These are phyloP conservation scores for Picathartes gymnocephalus DNA, from an alignment of 2,113 vertebrate species.

Conservation along the genomic window DNA sequence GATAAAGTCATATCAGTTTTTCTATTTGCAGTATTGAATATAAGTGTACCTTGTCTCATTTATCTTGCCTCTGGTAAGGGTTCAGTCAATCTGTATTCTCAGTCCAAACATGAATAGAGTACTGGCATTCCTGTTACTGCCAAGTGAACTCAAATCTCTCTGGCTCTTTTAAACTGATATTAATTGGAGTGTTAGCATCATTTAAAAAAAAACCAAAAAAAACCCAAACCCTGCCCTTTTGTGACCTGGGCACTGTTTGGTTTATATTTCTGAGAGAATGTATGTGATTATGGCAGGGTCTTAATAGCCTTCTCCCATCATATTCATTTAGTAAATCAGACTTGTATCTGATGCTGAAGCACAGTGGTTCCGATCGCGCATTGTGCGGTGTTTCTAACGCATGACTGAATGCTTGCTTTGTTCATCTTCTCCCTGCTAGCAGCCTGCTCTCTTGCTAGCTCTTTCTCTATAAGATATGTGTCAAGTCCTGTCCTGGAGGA, in stretches of 20 bases:
- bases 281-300: neutral
- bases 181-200: neutral
- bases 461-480: slow-evolving; percentile 32
- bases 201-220: neutral
- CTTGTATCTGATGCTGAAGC: neutral
- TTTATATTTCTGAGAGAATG: neutral
- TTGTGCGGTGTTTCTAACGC: slow-evolving; percentile 11
- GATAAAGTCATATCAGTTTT: neutral
- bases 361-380: slow-evolving; percentile 14
- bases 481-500: slow-evolving; percentile 24
- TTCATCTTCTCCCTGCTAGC: neutral
- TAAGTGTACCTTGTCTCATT: neutral
- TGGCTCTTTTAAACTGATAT: neutral
- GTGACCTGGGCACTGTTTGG: neutral
- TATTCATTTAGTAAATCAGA: neutral
- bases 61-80: neutral
- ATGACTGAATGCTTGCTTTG: slow-evolving; percentile 39
- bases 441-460: slow-evolving; percentile 45
- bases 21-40: neutral
- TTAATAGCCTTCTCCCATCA: neutral
- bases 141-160: neutral
- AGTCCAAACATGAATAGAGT: neutral
- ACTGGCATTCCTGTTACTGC: neutral
- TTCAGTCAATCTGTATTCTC: neutral
- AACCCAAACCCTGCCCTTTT: neutral